A percentile compares a stretch with the other conserved stretches of the same genome.
phyloP scores from a whole-genome alignment of 2,888 invertebrate genomes.

The Petrolisthes cinctipes region DNA sequence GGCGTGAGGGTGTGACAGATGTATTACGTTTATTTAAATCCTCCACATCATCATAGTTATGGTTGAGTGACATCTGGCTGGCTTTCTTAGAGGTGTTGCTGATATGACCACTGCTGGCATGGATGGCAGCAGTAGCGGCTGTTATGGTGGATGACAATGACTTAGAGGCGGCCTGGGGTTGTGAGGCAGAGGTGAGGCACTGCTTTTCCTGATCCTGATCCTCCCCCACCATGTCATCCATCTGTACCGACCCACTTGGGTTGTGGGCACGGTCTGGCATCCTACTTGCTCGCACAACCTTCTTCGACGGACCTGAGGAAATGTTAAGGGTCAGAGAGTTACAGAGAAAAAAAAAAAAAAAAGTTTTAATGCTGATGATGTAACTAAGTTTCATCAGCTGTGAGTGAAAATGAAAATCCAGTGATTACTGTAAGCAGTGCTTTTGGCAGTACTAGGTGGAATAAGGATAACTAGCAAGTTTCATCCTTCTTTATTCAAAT shows the following conservation, averaged over 20 bases:
- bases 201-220: slow-evolving; percentile 62
- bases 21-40: slow-evolving; percentile 44
- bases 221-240: slow-evolving; percentile 61
- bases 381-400: too few relatives aligned
- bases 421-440: too few relatives aligned
- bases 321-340: neutral
- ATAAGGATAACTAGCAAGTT: too few relatives aligned
- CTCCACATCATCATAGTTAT: slow-evolving; percentile 50
- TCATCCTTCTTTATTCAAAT: too few relatives aligned
- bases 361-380: too few relatives aligned
- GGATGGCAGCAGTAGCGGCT: neutral
- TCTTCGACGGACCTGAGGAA: slow-evolving; percentile 55
- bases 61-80: slow-evolving; percentile 51
- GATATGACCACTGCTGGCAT: slow-evolving; percentile 15
- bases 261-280: slow-evolving; percentile 63
- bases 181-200: slow-evolving; percentile 48
- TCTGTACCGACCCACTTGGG: slow-evolving; percentile 64
- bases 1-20: slow-evolving; percentile 28
- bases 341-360: too few relatives aligned
- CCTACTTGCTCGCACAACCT: slow-evolving; percentile 49
- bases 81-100: slow-evolving; percentile 27
- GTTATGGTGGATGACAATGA: slow-evolving; percentile 18
- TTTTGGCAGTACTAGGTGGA: too few relatives aligned
- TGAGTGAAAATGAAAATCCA: too few relatives aligned
- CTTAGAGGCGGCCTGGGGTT: slow-evolving; percentile 34